These are phyloP conservation scores for Lepisosteus oculatus DNA, from an alignment of 2,113 vertebrate species.

Conservation along the genomic window DNA sequence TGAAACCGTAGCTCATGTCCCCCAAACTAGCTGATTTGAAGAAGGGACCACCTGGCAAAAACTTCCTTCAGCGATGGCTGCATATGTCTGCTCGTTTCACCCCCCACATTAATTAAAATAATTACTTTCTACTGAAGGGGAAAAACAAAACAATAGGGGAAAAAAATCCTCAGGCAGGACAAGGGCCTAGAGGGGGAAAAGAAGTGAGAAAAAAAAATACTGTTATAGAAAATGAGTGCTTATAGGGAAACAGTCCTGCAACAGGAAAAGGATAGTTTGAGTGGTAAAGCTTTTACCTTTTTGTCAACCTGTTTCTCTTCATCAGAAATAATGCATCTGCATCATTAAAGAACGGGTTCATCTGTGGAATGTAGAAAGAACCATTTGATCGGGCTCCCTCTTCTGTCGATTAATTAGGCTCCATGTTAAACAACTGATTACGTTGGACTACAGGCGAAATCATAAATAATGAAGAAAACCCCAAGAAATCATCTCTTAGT, in stretches of 20 bases:
- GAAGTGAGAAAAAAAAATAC: not conserved
- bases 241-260: not conserved
- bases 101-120: constrained; percentile 40
- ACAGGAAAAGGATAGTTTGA: too few species aligned
- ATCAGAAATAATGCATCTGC: too few species aligned
- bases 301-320: too few species aligned
- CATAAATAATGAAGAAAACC: too few species aligned
- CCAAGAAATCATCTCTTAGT: too few species aligned
- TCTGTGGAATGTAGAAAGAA: too few species aligned
- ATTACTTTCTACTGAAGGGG: constrained; percentile 22
- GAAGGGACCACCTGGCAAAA: constrained; percentile 48
- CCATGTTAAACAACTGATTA: too few species aligned
- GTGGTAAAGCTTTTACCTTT: too few species aligned
- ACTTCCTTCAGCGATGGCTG: constrained; percentile 39
- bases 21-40: constrained; percentile 22
- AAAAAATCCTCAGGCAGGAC: not conserved
- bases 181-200: not conserved
- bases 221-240: not conserved
- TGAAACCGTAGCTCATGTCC: constrained; percentile 22
- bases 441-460: too few species aligned
- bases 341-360: too few species aligned
- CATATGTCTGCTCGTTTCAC: constrained; percentile 42
- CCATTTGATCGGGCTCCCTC: too few species aligned
- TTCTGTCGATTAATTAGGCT: too few species aligned
- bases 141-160: not conserved